These are phyloP conservation scores for Neodon shergylaensis DNA, from an alignment of 2,113 vertebrate genomes.

Conservation along the genomic window DNA sequence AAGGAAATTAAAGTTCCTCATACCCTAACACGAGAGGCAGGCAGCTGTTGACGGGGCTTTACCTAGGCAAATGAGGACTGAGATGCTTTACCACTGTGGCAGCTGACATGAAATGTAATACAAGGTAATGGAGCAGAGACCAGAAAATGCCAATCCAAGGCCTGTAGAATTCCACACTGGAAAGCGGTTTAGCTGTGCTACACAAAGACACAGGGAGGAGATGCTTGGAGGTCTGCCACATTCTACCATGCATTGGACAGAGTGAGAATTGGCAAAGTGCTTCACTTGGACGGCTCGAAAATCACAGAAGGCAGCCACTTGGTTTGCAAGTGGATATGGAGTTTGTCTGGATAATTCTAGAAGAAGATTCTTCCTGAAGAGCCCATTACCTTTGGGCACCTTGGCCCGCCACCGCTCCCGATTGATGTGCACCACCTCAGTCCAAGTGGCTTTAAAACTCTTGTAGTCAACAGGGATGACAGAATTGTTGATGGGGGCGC, in stretches of 20 bases:
- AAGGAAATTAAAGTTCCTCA: not conserved
- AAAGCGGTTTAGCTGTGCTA: not conserved
- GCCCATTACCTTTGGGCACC: slow-evolving; percentile 92
- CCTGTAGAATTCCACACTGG: not conserved
- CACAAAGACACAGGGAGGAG: not conserved
- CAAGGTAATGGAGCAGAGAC: not conserved
- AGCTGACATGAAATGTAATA: not conserved
- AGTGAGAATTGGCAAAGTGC: not conserved
- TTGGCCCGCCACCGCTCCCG: slow-evolving; percentile 96
- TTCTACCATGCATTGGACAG: not conserved
- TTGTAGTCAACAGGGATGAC: slow-evolving; percentile 95
- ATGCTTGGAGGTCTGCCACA: not conserved
- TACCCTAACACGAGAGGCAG: not conserved
- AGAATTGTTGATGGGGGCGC: slow-evolving; percentile 90
- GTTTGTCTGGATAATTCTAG: not conserved
- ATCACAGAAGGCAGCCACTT: not conserved
- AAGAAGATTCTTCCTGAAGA: not conserved
- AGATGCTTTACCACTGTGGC: not conserved
- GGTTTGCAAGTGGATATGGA: not conserved
- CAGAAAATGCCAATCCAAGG: not conserved
- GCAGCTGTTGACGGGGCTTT: not conserved
- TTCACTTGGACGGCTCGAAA: not conserved
- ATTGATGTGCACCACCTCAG: slow-evolving; percentile 94
- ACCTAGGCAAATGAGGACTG: not conserved
- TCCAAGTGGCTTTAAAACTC: slow-evolving; percentile 95